Base-by-base conservation (phyloP, 2,113 vertebrate species). In the Panurus biarmicus region DNA sequence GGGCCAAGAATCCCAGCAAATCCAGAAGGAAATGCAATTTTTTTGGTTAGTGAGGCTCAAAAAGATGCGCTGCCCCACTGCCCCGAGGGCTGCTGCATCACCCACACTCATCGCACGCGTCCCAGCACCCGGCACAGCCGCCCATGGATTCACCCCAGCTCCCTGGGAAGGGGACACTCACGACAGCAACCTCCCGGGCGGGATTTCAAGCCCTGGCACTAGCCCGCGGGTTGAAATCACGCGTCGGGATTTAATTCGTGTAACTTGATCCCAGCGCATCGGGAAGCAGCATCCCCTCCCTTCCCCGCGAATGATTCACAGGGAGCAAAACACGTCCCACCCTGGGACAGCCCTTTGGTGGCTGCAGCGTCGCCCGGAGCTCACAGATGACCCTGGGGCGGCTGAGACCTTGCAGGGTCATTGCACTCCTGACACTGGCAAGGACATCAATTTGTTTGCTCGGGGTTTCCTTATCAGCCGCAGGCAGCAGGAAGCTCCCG, bases 1-100 rank as follows among this genome's bases (percentile, higher is more conserved):
- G 40, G 73, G 64, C 42, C 42, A 33, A 84, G 29, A 38, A 73
- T 14, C n/a, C 10, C 2, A 2, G 26, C 3, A 2, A 51, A 75
- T 14, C 26, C 50, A 16, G 36, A 35, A 73, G 14, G 36, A 88
- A 85, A 78, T 22, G 25, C 5, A 4, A 10, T 33, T 12, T 53
- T 25, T 18, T 14, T 24, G 0, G 7, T 73, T 36, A 23, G 7
- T 0, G 10, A 66, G 33, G 19, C 75, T 64, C 25, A 26, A 13
- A 73, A 40, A 28, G 12, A 24, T 13, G 10, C 0, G 0, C 18
- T 38, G 20, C 19, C 17, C 26, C 61, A 14, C 18, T 13, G 12
- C 8, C 51, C 9, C 1, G 1, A 17, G 9, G 14, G 53, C 20
- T 54, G 36, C 28, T 54, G 44, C 57, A 67, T 35, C 79, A 24